Evolutionary conservation across 2,797 vertebrate genomes (phyloP).

Genomic region (Gymnocypris eckloni): DNA sequence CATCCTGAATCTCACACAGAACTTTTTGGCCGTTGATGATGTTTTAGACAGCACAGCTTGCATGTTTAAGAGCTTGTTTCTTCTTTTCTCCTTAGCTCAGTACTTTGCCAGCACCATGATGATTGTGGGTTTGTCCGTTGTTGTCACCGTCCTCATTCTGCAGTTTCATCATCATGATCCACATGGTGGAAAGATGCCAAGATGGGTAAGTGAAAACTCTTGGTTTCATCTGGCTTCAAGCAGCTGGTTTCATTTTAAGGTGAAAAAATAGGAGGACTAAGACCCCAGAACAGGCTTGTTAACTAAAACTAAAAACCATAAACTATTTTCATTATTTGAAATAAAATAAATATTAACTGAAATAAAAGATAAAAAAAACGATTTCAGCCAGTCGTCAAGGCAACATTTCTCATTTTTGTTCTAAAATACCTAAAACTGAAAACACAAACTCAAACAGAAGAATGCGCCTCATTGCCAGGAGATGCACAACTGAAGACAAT

Average conservation of each 20-base stretch:
- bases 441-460: neutral
- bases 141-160: constrained; percentile 90
- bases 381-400: neutral
- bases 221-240: neutral
- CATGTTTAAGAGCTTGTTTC: constrained; percentile 26
- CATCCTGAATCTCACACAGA: neutral
- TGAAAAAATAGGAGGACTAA: neutral
- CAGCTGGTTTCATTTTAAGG: neutral
- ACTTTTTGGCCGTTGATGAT: neutral
- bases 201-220: constrained; percentile 80
- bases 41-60: neutral
- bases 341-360: neutral
- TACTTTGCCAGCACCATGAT: constrained; percentile 95
- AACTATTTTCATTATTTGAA: neutral
- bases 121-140: constrained; percentile 90
- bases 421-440: neutral
- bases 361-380: neutral
- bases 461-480: neutral
- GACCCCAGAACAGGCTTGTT: neutral
- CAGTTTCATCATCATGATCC: constrained; percentile 94
- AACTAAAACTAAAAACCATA: neutral
- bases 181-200: constrained; percentile 91
- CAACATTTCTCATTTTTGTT: neutral
- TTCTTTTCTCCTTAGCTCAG: constrained; percentile 78
- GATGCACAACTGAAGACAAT: neutral